phyloP scores from a whole-genome alignment of 1,140 invertebrate species.

The Euura saliciscinereae region DNA sequence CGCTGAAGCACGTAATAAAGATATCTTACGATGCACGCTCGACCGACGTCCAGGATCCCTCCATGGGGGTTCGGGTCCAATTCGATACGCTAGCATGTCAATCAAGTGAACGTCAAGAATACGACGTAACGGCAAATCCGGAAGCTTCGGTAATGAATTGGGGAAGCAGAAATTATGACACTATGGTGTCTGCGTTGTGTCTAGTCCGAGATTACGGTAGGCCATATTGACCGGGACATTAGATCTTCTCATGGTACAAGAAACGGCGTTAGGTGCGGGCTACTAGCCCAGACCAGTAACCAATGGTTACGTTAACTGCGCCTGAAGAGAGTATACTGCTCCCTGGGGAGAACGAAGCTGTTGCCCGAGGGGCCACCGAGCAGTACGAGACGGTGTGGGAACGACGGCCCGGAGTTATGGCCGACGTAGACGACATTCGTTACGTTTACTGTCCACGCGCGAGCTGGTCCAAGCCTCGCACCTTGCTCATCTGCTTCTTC shows the following conservation, averaged over 20 bases:
- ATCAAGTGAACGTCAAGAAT: too few relatives aligned
- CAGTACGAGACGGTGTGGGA: conserved; percentile 34
- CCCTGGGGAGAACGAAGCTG: conserved; percentile 21
- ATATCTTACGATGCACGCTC: neutral
- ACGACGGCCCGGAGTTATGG: conserved; percentile 42
- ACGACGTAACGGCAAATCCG: too few relatives aligned
- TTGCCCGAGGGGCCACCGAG: neutral
- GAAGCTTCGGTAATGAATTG: too few relatives aligned
- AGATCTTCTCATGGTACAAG: neutral
- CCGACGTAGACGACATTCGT: conserved; percentile 38
- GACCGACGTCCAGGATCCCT: neutral
- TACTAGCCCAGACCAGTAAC: conserved; percentile 1
- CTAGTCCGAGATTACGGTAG: too few relatives aligned
- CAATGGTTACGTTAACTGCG: conserved; percentile 12
- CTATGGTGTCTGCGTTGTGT: too few relatives aligned
- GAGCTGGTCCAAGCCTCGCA: neutral
- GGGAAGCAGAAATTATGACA: too few relatives aligned
- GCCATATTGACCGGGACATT: neutral
- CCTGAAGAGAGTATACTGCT: conserved; percentile 16
- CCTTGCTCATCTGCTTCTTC: too few relatives aligned
- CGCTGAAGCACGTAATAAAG: conserved; percentile 6
- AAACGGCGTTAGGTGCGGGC: neutral
- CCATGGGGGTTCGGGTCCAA: too few relatives aligned
- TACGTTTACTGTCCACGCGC: conserved; percentile 28
- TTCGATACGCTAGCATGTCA: too few relatives aligned